Base-by-base conservation (phyloP, 30 jellyfish, hydroid and myxozoan species). In the Aurelia coerulea region DNA sequence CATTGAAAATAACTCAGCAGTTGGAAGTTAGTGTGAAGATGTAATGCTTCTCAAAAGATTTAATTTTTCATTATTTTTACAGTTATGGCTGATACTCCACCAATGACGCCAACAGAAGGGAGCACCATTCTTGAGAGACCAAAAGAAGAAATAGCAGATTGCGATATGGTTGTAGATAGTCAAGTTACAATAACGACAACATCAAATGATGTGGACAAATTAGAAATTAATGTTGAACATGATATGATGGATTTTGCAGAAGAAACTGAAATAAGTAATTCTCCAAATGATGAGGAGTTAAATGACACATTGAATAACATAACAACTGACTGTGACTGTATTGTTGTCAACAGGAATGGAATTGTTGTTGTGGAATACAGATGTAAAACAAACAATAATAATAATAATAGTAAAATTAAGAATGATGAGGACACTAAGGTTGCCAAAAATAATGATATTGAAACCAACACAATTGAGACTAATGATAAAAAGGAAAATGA, bases 141-240 rank as follows among this genome's bases (percentile, higher is more conserved):
- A 14, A 23, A 56, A 1, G 64, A 18, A 15, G 93, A 84, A 65
- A 63, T 84, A 4, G 34, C 65, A 1, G 93, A 75, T 12, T 64
- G 69, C 14, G 93, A 84, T 73, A 46, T 84, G 46, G 67, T 73
- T 73, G 82, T 84, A 31, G 87, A 73, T 84, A 84, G 71, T 64
- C 93, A 84, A 64, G 81, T 84, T 29, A 84, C 93, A 17, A 65
- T 84, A 31, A 6, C 83, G 1, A 84, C 93, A 62, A 66, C 93
- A 33, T 69, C 73, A 3, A 77, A 60, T 35, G 92, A 71, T 13
- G 91, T 54, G 0, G 65, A 46, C 16, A 65, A 32, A n/a, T 5
- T 59, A 3, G 74, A 19, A 18, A 60, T 74, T 16, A 62, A 60
- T 39, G 73, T 19, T 14, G 60, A 15, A 16, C 23, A 14, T 65